phyloP scores from a whole-genome alignment of 2,113 vertebrate species.

The Orientallactaga bullata region DNA sequence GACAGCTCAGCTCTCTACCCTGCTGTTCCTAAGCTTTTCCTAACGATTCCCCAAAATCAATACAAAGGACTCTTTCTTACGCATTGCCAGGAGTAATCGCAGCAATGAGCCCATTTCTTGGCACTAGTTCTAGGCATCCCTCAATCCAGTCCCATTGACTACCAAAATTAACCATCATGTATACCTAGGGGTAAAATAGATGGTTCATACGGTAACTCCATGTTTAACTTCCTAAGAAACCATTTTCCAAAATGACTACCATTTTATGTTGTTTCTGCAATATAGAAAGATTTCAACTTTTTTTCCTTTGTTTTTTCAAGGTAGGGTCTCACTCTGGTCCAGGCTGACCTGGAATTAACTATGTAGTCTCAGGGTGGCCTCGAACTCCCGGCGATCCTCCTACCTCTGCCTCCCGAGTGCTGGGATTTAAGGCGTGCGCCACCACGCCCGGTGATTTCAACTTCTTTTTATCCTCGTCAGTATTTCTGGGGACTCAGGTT shows the following conservation, averaged over 20 bases:
- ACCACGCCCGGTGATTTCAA: no score
- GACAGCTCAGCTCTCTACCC: not conserved
- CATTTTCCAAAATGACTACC: not conserved
- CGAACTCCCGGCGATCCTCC: no score
- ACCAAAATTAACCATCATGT: not conserved
- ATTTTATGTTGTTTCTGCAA: not conserved
- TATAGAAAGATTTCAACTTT: not conserved
- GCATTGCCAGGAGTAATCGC: not conserved
- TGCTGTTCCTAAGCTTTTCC: not conserved
- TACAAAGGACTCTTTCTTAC: not conserved
- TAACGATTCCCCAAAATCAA: not conserved
- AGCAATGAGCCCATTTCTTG: not conserved
- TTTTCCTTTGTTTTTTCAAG: no score
- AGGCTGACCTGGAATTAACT: no score
- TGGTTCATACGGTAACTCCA: not conserved
- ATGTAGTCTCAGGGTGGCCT: no score
- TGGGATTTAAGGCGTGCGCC: no score
- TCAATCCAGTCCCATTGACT: not conserved
- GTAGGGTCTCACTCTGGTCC: no score
- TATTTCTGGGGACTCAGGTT: not conserved
- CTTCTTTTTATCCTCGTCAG: not conserved
- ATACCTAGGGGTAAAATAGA: not conserved
- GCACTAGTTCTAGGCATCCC: not conserved
- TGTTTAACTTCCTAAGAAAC: not conserved
- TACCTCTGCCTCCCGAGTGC: no score